These are phyloP conservation scores for Pocillopora damicornis DNA, from an alignment of 64 coral and sea anemone genomes.

Conservation along the genomic window DNA sequence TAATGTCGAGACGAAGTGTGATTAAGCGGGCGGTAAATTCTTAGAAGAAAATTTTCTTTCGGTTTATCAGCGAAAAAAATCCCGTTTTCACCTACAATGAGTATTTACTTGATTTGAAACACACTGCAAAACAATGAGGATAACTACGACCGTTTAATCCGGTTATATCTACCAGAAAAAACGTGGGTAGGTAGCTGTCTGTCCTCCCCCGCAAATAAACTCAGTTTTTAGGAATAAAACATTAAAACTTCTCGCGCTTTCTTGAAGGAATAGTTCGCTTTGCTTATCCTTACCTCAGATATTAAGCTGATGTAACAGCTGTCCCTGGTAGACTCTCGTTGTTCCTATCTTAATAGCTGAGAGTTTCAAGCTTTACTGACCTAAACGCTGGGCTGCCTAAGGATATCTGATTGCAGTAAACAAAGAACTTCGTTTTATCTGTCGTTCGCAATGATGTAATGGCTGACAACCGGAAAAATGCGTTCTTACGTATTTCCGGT, in stretches of 20 bases:
- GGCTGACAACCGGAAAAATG: neutral
- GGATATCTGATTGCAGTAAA: neutral
- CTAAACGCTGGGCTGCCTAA: neutral
- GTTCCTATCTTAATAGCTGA: neutral
- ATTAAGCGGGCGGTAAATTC: neutral
- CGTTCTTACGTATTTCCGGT: constrained; percentile 26
- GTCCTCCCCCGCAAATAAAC: neutral
- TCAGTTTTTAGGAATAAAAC: neutral
- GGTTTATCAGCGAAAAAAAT: neutral
- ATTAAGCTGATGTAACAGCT: neutral
- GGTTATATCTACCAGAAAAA: neutral
- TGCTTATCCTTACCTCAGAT: constrained; percentile 3
- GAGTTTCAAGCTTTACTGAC: neutral
- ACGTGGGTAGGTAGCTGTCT: neutral
- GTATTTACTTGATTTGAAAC: neutral
- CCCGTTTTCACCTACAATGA: neutral
- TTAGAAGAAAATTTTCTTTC: neutral
- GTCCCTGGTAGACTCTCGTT: neutral
- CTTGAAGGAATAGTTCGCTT: neutral
- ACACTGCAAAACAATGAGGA: neutral
- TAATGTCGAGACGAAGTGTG: neutral
- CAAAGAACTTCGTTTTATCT: constrained; percentile 2
- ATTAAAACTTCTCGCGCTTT: neutral
- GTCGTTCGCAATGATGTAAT: constrained; percentile 7
- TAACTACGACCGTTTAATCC: neutral